Evolutionary conservation across 2,113 vertebrate genomes (phyloP).

Genomic region (Notechis scutatus): DNA sequence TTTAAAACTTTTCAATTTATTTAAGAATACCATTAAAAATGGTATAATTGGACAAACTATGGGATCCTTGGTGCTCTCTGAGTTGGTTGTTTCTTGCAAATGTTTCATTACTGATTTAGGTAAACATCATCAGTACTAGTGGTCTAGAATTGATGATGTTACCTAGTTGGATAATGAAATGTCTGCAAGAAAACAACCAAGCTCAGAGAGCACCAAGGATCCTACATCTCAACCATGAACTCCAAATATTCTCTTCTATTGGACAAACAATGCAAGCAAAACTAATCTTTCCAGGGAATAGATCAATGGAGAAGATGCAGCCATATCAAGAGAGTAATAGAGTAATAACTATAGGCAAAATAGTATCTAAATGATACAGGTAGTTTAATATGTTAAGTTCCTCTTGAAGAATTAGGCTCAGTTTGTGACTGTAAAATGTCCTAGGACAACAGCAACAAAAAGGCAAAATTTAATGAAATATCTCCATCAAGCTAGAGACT

Average conservation of each 20-base stretch:
- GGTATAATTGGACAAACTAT: not conserved
- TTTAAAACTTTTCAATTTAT: not conserved
- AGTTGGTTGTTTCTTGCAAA: not conserved
- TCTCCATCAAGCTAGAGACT: not conserved
- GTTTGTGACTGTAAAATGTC: not conserved
- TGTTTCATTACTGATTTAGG: not conserved
- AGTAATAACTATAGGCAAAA: not conserved
- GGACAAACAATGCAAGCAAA: not conserved
- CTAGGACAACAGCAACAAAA: not conserved
- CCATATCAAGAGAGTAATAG: not conserved
- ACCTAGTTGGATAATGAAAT: not conserved
- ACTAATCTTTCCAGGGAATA: not conserved
- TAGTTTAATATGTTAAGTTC: not conserved
- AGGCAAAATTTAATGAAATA: not conserved
- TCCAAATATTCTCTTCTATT: not conserved
- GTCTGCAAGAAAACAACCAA: not conserved
- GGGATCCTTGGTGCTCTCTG: not conserved
- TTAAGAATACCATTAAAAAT: not conserved
- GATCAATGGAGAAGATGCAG: not conserved
- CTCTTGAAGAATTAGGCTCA: not conserved
- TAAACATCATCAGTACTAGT: not conserved
- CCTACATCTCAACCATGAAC: not conserved
- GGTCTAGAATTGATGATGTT: not conserved
- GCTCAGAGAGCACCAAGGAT: not conserved
- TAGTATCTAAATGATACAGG: not conserved